These are phyloP conservation scores for Caenorhabditis sp. DNA, from an alignment of 2,888 invertebrate species.

Conservation along the genomic window DNA sequence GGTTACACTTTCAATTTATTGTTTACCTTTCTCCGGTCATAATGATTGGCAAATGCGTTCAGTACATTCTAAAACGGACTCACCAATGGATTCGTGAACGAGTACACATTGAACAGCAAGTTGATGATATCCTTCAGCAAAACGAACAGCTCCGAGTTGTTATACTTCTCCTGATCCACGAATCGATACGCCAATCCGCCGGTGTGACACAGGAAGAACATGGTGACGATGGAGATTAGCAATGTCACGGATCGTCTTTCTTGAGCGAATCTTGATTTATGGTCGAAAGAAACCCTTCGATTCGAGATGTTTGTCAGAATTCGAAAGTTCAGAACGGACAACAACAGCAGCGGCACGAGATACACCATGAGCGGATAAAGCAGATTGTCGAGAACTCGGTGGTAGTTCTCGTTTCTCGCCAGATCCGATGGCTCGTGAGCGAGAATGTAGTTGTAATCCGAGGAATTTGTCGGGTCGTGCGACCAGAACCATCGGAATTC, in stretches of 20 bases:
- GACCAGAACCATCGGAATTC: slow-evolving; percentile 76
- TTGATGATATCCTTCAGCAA: slow-evolving; percentile 81
- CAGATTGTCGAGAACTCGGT: slow-evolving; percentile 75
- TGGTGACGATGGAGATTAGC: slow-evolving; percentile 80
- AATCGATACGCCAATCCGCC: slow-evolving; percentile 81
- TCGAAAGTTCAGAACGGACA: slow-evolving; percentile 79
- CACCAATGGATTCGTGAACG: slow-evolving; percentile 81
- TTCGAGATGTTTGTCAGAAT: slow-evolving; percentile 73
- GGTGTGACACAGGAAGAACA: slow-evolving; percentile 82
- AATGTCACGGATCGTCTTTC: slow-evolving; percentile 79
- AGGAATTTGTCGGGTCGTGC: slow-evolving; percentile 46
- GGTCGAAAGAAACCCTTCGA: slow-evolving; percentile 66
- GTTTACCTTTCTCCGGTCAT: too few species aligned
- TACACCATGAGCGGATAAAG: slow-evolving; percentile 80
- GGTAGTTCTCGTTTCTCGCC: slow-evolving; percentile 70
- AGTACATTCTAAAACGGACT: too few species aligned
- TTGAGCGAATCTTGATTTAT: slow-evolving; percentile 66
- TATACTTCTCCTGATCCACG: slow-evolving; percentile 74
- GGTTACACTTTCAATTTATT: too few species aligned
- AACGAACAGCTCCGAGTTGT: slow-evolving; percentile 72
- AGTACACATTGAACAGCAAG: slow-evolving; percentile 82
- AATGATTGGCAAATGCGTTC: too few species aligned
- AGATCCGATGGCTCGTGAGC: slow-evolving; percentile 73
- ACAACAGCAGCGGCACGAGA: slow-evolving; percentile 77
- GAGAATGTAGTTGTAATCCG: slow-evolving; percentile 58